These are phyloP conservation scores for Notechis scutatus DNA, from an alignment of 2,113 vertebrate genomes.

Conservation along the genomic window DNA sequence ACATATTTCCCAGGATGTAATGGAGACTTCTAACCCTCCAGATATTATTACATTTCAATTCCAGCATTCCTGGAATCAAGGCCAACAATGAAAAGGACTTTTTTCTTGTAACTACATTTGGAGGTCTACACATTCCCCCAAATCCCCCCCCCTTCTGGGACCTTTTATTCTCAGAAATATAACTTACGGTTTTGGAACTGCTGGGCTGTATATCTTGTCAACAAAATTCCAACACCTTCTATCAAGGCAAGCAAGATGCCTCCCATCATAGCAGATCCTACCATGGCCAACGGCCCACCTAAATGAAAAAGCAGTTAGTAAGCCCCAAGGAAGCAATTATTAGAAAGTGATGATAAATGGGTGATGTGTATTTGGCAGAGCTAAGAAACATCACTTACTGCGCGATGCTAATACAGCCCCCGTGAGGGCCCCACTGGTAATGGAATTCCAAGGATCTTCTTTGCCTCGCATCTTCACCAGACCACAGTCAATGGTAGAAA, in stretches of 20 bases:
- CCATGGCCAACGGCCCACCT: constrained; percentile 88
- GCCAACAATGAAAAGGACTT: neutral
- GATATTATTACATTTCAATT: neutral
- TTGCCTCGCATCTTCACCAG: constrained; percentile 81
- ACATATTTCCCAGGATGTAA: neutral
- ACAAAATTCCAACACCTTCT: constrained; percentile 84
- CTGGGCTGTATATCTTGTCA: constrained; percentile 85
- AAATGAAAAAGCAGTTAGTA: neutral
- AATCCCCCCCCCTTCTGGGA: neutral
- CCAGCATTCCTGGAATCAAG: neutral
- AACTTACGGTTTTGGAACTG: constrained; percentile 87
- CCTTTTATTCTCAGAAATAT: neutral
- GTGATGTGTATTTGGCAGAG: neutral
- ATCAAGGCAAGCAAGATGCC: constrained; percentile 85
- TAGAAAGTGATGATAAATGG: neutral
- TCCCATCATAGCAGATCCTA: constrained; percentile 89
- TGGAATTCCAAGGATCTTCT: constrained; percentile 92
- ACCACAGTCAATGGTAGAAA: constrained; percentile 89
- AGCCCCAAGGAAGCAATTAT: neutral
- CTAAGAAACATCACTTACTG: constrained; percentile 70
- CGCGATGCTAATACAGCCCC: constrained; percentile 85
- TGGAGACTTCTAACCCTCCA: neutral
- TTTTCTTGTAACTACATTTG: neutral
- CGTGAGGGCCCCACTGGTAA: constrained; percentile 84
- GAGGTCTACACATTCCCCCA: neutral